phyloP scores from a whole-genome alignment of 2,888 invertebrate species.

The Rhorus exstirpatorius region DNA sequence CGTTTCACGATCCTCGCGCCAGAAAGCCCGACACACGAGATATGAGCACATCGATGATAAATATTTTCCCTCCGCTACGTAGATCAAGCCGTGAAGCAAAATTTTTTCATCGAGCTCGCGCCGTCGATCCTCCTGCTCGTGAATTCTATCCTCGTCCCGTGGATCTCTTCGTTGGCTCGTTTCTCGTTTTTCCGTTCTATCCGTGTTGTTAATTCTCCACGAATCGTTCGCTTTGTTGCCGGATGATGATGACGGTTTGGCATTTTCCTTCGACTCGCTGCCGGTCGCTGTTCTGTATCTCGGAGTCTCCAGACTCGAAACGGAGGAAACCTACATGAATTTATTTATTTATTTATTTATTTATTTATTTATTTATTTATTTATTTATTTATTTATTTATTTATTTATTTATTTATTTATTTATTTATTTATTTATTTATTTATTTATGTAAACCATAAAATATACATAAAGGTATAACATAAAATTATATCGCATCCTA shows the following conservation, averaged over 20 bases:
- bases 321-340: constrained; percentile 53
- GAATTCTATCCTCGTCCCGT: constrained; percentile 70
- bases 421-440: too few relatives aligned
- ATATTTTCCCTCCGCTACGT: constrained; percentile 86
- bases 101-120: constrained; percentile 70
- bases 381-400: too few relatives aligned
- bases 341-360: not conserved
- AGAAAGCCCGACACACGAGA: constrained; percentile 86
- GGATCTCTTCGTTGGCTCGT: constrained; percentile 58
- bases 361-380: not conserved
- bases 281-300: constrained; percentile 77
- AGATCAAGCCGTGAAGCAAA: constrained; percentile 87
- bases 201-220: constrained; percentile 69
- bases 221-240: constrained; percentile 69
- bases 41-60: constrained; percentile 84
- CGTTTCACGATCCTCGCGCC: constrained; percentile 85
- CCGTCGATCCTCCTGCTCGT: constrained; percentile 59
- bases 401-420: too few relatives aligned
- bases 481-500: too few relatives aligned
- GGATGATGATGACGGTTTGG: constrained; percentile 74
- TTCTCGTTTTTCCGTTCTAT: constrained; percentile 67
- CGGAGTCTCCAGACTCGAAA: constrained; percentile 51
- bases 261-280: constrained; percentile 75
- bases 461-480: too few relatives aligned
- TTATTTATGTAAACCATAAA: too few relatives aligned